Base-by-base conservation (phyloP, 2,888 invertebrate genomes). In the Oscheius sp. region DNA sequence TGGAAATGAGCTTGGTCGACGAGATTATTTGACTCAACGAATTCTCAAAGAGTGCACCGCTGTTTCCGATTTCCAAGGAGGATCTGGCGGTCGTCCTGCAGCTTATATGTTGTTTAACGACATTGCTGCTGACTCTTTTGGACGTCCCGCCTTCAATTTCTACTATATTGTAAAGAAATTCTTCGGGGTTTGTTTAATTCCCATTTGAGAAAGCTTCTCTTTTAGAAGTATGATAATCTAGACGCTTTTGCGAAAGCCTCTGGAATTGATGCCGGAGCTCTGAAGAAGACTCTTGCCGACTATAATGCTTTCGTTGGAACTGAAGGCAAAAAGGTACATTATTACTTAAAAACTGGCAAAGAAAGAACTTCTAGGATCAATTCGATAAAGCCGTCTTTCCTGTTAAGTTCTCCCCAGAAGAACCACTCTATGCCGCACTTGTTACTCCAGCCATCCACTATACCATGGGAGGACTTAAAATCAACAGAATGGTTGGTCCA, bases 401-500 rank as follows among this genome's bases (percentile, higher is more conserved):
- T 23, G 74, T 75, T 1, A 50, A 46, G n/a, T 80, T 82, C 57
- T 31, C 65, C 8, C 58, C 70, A 12, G 66, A 72, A 20, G 79
- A 82, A 45, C 75, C 84, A 10, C 55, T 86, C 61, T 86, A 84
- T 72, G 84, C 79, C 20, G 82, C 85, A 5, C 70, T 75, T 31
- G 70, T 86, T 61, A 84, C 83, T 8, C 81, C 81, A 10, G 84
- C 83, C 31, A 78, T 86, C 57, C 86, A 86, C 73, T 86, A 85
- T 78, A 86, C 86, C 0, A 86, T 86, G 84, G 86, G 86, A 15
- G 86, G 86, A 3, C 66, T 86, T 65, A 78, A 83, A 61, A 86
- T 86, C 58, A 82, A 86, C 65, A 66, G 65, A 52, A 31, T 71
- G 25, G 76, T 74, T 15, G 37, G 25, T 29, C 10, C 8, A 53